Base-by-base conservation (phyloP, 2,113 vertebrate genomes). In the Collichthys lucidus region DNA sequence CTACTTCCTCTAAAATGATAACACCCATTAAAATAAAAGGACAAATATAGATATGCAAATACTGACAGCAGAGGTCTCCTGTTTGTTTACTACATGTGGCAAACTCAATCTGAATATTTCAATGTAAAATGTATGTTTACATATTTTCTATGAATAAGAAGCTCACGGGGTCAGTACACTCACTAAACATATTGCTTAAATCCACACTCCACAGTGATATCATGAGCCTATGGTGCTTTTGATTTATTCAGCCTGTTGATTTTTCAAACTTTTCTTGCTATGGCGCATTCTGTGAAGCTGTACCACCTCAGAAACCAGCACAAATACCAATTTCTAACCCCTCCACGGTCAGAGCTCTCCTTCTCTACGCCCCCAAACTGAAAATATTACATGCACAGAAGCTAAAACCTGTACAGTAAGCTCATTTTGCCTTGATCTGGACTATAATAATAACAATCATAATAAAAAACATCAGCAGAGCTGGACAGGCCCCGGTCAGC, bases 191-290 rank as follows among this genome's bases (percentile, higher is more conserved):
- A 29, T 5, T 10, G 22, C 15, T 11, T 22, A 8, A 64, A 62
- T 29, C 0, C 35, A 40, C 35, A 57, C 35, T 62, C 20, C 42
- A 11, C 59, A 14, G 5, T 40, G 46, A 12, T 9, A 15, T 12
- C 26, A 61, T 14, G 29, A 81, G 57, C 14, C 12, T 2, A 40
- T 40, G 19, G 14, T 74, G 61, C 50, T 84, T 61, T 61, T 56
- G 40, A 77, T 76, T 78, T 65, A 22, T 63, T 20, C 86, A 87
- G 90, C 91, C 91, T 93, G 91, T 93, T 93, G 92, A 92, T 88
- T 87, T 88, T 20, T 57, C 65, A 84, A 92, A 92, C 91, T 89
- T 91, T 91, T 40, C 35, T 67, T 74, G 53, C 71, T 62, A 4
- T 77, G 60, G 75, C 47, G 49, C 79, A 87, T 60, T 70, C 70